These are phyloP conservation scores for Erannis defoliaria DNA, from an alignment of 2,888 invertebrate genomes.

Conservation along the genomic window DNA sequence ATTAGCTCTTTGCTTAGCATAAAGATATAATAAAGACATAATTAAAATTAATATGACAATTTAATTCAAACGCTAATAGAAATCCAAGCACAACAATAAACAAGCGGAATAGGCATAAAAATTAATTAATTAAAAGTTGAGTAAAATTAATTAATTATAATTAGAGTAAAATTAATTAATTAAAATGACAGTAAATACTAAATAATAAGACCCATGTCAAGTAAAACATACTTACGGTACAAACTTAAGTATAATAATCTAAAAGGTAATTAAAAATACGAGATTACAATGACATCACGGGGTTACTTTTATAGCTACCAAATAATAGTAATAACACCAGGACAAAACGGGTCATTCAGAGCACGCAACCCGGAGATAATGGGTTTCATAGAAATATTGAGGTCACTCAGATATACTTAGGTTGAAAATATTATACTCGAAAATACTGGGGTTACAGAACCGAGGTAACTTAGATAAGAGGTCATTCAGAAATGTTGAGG, in stretches of 20 bases:
- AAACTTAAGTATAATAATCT: conserved; percentile 64
- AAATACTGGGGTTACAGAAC: too few relatives aligned
- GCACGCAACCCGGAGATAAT: too few relatives aligned
- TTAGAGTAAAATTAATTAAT: conserved; percentile 39
- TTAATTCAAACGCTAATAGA: not conserved
- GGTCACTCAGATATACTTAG: too few relatives aligned
- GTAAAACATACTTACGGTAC: conserved; percentile 64
- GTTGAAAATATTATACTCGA: too few relatives aligned
- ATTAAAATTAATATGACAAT: conserved; percentile 1
- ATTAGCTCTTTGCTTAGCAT: not conserved
- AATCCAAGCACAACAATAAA: not conserved
- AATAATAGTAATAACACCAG: too few relatives aligned
- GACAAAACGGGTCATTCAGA: too few relatives aligned
- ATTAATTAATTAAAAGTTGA: conserved; percentile 28
- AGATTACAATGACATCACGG: conserved; percentile 26
- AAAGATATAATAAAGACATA: not conserved
- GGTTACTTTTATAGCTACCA: not conserved
- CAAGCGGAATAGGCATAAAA: conserved; percentile 6
- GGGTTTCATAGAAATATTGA: too few relatives aligned
- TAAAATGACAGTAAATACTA: conserved; percentile 43
- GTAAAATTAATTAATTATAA: conserved; percentile 38
- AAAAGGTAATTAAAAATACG: conserved; percentile 49
- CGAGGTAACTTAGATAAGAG: too few relatives aligned
- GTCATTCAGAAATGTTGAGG: too few relatives aligned
- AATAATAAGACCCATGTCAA: conserved; percentile 28